Base-by-base conservation (phyloP, 2,888 invertebrate species). In the Taenaris catops region DNA sequence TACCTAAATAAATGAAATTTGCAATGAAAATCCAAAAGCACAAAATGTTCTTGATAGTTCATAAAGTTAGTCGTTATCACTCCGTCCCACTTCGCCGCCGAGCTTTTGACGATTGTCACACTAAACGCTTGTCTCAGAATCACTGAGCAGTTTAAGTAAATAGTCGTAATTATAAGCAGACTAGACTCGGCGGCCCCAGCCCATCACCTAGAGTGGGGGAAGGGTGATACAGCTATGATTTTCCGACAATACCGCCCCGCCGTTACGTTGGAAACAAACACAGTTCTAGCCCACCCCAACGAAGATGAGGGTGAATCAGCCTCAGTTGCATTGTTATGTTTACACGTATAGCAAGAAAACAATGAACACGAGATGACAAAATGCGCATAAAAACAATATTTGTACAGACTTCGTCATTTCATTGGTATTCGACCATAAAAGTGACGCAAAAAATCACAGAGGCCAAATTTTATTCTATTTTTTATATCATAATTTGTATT, bases 111-210 rank as follows among this genome's bases (percentile, higher is more conserved):
- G 37, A 32, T 33, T 41, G 34, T 37, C 41, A 36, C 34, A 41
- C 42, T 37, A 41, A 33, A 38, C 39, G 33, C 34, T 24, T 24
- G 33, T 29, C 41, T 43, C 39, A 38, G 43, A 50, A 48, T 47
- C 44, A 44, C 51, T 49, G 51, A 46, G 44, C 45, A 34, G 32
- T 44, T 42, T 47, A 42, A 46, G 47, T 47, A 48, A 51, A 51
- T 48, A 48, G 39, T 42, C 42, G 43, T 48, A 48, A 49, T 46
- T 43, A 50, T 45, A 47, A 38, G 36, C 42, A 23, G 41, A 26
- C 40, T 43, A 51, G 47, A 49, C 48, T 44, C 44, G 31, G 34
- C 38, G 48, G 48, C 51, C 43, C 38, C 43, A 41, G 34, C 44
- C 32, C 38, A 42, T 48, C 40, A 25, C 28, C 25, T 25, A 41